Base-by-base conservation (phyloP, 2,113 vertebrate species). In the Gadus macrocephalus region DNA sequence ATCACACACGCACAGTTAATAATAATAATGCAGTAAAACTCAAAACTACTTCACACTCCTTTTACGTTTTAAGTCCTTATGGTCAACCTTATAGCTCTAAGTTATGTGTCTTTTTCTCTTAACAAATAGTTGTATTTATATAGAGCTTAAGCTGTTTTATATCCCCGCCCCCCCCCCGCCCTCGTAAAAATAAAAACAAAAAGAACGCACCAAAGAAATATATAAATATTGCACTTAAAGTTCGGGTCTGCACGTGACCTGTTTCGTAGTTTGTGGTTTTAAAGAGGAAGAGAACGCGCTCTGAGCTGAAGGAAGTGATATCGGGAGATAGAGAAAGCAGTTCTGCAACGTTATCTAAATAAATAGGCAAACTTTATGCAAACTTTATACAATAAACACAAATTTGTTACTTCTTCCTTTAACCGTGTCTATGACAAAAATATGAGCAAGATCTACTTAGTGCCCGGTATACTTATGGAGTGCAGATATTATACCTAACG, bases 191-290 rank as follows among this genome's bases (percentile, higher is more conserved):
- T 83, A 81, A 85, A 77, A 86, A 86, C 77, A 81, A 85, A 67
- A 84, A 78, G 74, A 81, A 66, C 79, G 85, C 77, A 81, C 85
- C 66, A 68, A 84, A 78, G 73, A 81, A 66, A 79, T 71, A 81
- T 85, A 74, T 83, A 88, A 85, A 93, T 96, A 98, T 98, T 98
- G 96, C 96, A 97, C 96, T 95, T 96, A 92, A 89, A 90, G 76
- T 84, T 88, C 86, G 70, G 81, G 91, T 88, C 83, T 88, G 85
- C 86, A 86, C 76, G 85, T 92, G 91, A 89, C 89, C 75, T 86
- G 89, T 85, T 80, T 78, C 78, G 71, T 74, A 80, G 75, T 78
- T 70, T 79, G 71, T 74, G 81, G 75, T 78, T 70, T 15, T 86
- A 82, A 72, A 74, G 82, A 72, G 79, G 70, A 15, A 87, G 79